phyloP scores from a whole-genome alignment of 1,140 invertebrate species.

The Meloidogyne hapla region DNA sequence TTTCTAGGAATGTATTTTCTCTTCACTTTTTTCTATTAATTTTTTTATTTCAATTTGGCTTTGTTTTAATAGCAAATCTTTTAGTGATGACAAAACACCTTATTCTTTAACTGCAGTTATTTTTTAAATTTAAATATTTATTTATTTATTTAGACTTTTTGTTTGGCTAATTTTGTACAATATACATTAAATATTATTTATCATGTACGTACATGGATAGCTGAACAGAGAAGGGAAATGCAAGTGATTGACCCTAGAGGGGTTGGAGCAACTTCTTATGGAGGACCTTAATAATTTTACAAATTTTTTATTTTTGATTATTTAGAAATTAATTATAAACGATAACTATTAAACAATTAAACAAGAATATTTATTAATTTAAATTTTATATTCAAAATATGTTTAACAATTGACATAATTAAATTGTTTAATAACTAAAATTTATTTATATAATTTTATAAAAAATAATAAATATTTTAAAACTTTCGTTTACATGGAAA shows the following conservation, averaged over 20 bases:
- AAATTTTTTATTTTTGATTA: too few species aligned
- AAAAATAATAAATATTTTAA: too few species aligned
- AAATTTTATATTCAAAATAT: too few species aligned
- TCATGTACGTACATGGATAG: conserved; percentile 35
- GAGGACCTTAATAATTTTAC: conserved; percentile 14
- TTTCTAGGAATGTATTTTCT: conserved; percentile 39
- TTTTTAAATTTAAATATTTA: conserved; percentile 1
- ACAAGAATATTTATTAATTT: too few species aligned
- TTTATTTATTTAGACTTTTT: conserved; percentile 33
- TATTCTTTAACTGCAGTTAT: conserved; percentile 12
- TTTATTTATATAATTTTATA: too few species aligned
- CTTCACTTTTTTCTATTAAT: conserved; percentile 35
- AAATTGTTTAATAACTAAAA: too few species aligned
- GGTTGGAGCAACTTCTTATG: conserved; percentile 16
- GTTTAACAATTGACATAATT: too few species aligned
- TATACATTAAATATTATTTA: conserved; percentile 36
- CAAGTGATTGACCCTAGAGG: conserved; percentile 22
- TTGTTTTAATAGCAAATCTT: conserved; percentile 30
- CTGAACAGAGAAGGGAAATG: conserved; percentile 20
- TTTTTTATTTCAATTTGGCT: conserved; percentile 46
- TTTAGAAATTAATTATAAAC: too few species aligned
- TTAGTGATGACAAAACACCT: conserved; percentile 11
- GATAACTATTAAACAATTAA: too few species aligned
- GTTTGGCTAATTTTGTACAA: conserved; percentile 17
- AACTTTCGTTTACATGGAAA: background rate